These are phyloP conservation scores for Oryctes rhinoceros DNA, from an alignment of 1,140 invertebrate species.

Conservation along the genomic window DNA sequence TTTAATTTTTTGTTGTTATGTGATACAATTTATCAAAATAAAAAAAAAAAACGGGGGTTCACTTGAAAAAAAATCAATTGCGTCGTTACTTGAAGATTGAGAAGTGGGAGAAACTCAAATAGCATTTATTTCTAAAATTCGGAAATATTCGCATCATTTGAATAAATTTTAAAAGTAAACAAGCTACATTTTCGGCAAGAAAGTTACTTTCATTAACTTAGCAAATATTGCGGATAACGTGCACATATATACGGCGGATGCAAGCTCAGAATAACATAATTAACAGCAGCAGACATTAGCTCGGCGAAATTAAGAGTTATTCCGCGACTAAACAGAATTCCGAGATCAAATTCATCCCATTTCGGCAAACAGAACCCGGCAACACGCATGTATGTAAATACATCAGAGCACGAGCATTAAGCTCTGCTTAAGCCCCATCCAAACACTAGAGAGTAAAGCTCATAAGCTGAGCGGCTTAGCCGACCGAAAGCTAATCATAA, in stretches of 20 bases:
- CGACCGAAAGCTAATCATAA: slow-evolving; percentile 58
- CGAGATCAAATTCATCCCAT: slow-evolving; percentile 44
- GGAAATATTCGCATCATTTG: no score
- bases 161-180: no score
- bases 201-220: no score
- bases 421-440: slow-evolving; percentile 54
- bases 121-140: no score
- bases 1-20: no score
- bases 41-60: no score
- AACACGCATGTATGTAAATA: slow-evolving; percentile 53
- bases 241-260: neutral
- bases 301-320: slow-evolving; percentile 25
- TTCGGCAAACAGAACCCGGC: slow-evolving; percentile 45
- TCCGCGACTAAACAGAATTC: slow-evolving; percentile 37
- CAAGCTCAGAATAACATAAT: neutral
- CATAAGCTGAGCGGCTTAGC: slow-evolving; percentile 55
- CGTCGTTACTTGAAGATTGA: no score
- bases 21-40: no score
- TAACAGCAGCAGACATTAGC: slow-evolving; percentile 23
- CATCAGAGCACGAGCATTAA: slow-evolving; percentile 53
- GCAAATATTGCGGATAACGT: neutral
- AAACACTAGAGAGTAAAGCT: slow-evolving; percentile 54
- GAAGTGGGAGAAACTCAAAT: no score
- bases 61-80: no score
- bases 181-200: no score